Evolutionary conservation across 2,888 invertebrate species (phyloP), one percentile per base, ranked within the genome.

Genomic region (Lottia scabra): DNA sequence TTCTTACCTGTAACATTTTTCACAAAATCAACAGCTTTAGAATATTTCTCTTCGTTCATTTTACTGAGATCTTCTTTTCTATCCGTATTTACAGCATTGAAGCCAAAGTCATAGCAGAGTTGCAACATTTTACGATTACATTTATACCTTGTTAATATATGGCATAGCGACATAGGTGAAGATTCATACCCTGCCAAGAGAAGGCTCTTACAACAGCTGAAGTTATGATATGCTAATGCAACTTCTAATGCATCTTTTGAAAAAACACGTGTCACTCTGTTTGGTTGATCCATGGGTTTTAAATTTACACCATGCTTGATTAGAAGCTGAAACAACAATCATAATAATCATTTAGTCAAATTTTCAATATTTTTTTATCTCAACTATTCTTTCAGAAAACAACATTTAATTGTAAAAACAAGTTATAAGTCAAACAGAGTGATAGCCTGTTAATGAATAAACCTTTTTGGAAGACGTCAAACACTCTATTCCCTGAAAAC

Each of bases 221-320:
- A 75, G 70, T 78, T 78, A 19, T 76, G 76, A 66, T 79, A 77
- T 13, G 75, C 76, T 16, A 79, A 70, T 12, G 76, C 68, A 23
- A 80, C 73, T 63, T 75, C 74, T 19, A 79, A 75, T 13, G 78
- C 75, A 30, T 78, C 76, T 70, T 70, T 74, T 64, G 63, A 71
- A 64, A 71, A 75, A 13, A 67, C 43, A 5, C 74, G 68, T 1
- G 56, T 62, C 8, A 69, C 46, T 38, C 71, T 68, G 8, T 70
- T 70, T 23, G 38, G 38, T 38, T 38, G 38, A 1, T 10, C 38
- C 38, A 38, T 38, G 5, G 38, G 38, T 38, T 38, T 38, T 56
- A 56, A 5, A 56, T 56, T 13, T 23, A 23, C 56, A 2, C 56
- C 56, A 56, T 56, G 23, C 15, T 56, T 8, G 23, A 56, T 56